These are phyloP conservation scores for Thalassophryne amazonica DNA, from an alignment of 2,797 vertebrate genomes.

Conservation along the genomic window DNA sequence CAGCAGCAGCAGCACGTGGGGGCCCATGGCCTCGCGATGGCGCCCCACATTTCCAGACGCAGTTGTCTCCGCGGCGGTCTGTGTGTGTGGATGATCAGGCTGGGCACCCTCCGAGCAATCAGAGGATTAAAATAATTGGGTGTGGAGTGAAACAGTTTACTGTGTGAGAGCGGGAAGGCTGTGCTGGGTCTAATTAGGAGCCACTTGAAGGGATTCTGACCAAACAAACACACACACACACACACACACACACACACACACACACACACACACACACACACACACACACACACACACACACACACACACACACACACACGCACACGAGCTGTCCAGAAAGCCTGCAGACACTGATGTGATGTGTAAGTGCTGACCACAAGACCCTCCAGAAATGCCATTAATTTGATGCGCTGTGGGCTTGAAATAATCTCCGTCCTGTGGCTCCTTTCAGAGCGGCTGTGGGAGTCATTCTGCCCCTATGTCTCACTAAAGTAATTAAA, in stretches of 20 bases:
- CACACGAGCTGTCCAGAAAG: background rate
- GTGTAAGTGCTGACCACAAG: slow-evolving; percentile 43
- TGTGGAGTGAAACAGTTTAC: slow-evolving; percentile 77
- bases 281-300: slow-evolving; percentile 30
- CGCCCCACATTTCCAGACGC: slow-evolving; percentile 60
- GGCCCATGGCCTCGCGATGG: slow-evolving; percentile 50
- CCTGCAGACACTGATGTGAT: slow-evolving; percentile 28
- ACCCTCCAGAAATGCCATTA: slow-evolving; percentile 66
- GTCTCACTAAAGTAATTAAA: slow-evolving; percentile 71
- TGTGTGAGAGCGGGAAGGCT: slow-evolving; percentile 49
- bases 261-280: slow-evolving; percentile 19
- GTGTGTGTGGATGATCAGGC: slow-evolving; percentile 72
- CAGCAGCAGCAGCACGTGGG: slow-evolving; percentile 51
- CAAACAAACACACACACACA: slow-evolving; percentile 46
- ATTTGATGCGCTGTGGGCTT: slow-evolving; percentile 57
- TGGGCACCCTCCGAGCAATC: slow-evolving; percentile 77
- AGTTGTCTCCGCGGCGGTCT: slow-evolving; percentile 66
- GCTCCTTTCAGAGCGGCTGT: slow-evolving; percentile 39
- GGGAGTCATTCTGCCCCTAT: slow-evolving; percentile 34
- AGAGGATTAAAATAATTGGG: slow-evolving; percentile 84
- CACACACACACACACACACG: background rate
- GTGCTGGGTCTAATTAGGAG: slow-evolving; percentile 88
- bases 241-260: background rate
- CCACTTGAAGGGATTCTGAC: slow-evolving; percentile 78
- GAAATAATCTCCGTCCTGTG: slow-evolving; percentile 45